These are phyloP conservation scores for Loris lydekkerianus DNA, from an alignment of 2,797 vertebrate genomes.

Conservation along the genomic window DNA sequence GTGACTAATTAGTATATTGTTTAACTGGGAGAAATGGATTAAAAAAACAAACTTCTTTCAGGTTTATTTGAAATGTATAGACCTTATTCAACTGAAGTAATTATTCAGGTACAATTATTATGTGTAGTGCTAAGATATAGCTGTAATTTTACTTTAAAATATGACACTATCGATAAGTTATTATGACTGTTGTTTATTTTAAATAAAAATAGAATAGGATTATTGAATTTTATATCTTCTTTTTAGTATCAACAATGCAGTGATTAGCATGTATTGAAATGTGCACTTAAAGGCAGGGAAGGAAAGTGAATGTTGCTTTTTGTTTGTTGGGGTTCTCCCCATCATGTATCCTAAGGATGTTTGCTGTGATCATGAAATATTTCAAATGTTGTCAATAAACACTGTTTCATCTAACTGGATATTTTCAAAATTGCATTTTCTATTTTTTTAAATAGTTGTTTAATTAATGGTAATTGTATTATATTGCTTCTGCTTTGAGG, in stretches of 20 bases:
- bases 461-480: constrained; percentile 49
- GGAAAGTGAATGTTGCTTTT: constrained; percentile 26
- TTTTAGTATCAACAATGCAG: constrained; percentile 62
- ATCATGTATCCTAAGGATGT: not conserved
- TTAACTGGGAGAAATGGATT: constrained; percentile 77
- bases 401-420: not conserved
- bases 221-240: constrained; percentile 49
- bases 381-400: constrained; percentile 53
- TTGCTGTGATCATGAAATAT: constrained; percentile 15
- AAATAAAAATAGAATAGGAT: constrained; percentile 70
- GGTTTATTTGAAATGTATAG: constrained; percentile 77
- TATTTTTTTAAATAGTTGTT: constrained; percentile 38
- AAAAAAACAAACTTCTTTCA: constrained; percentile 68
- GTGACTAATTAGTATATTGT: constrained; percentile 85
- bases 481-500: constrained; percentile 3
- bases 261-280: constrained; percentile 60
- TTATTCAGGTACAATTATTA: constrained; percentile 75
- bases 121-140: constrained; percentile 34
- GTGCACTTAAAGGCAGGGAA: constrained; percentile 54
- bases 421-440: constrained; percentile 45
- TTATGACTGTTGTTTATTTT: constrained; percentile 70
- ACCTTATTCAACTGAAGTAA: constrained; percentile 74
- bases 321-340: constrained; percentile 10
- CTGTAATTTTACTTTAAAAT: constrained; percentile 75
- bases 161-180: constrained; percentile 37